Evolutionary conservation across 2,113 vertebrate species (phyloP), one percentile per base, ranked within the genome.

Genomic region (Brachirus orientalis): DNA sequence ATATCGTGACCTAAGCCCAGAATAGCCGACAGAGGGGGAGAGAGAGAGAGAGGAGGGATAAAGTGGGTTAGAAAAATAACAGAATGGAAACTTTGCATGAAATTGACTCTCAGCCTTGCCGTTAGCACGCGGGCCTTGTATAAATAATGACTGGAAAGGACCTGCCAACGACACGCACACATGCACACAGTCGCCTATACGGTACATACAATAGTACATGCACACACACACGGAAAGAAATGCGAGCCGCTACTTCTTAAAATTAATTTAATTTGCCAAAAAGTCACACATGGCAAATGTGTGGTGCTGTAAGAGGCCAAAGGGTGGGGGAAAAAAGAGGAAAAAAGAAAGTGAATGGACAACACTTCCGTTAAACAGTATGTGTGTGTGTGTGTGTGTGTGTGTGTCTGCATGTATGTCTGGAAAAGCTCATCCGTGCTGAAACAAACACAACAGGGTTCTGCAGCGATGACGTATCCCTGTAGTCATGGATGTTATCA

Each of bases 11-110:
- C 7, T 2, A 19, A 10, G 56, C 65, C 64, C 70, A 84, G 75
- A 86, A 84, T 86, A 83, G 70, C 77, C 69, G 77, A 69, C 68
- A 72, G 76, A 79, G 54, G 40, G 69, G 52, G 63, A 18, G 17
- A 41, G 56, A 52, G 64, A 72, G 61, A 58, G 62, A 52, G 61
- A 61, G 63, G 52, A 48, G 45, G 62, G 35, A 62, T 63, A 58
- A 78, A 87, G 78, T 81, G 84, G 86, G 82, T 82, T 81, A 83
- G 45, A 86, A 80, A 61, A 86, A 85, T 64, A 79, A 52, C 28
- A 43, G 51, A 58, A 81, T 76, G 72, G 86, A 83, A 84, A 79
- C 62, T 77, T 80, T 61, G 74, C 43, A 4, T 81, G 77, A 83
- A 76, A 87, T 76, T 75, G 66, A 87, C 73, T 85, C 74, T 79